Base-by-base conservation (phyloP, 2,888 invertebrate species). In the Ornithoptera priamus region DNA sequence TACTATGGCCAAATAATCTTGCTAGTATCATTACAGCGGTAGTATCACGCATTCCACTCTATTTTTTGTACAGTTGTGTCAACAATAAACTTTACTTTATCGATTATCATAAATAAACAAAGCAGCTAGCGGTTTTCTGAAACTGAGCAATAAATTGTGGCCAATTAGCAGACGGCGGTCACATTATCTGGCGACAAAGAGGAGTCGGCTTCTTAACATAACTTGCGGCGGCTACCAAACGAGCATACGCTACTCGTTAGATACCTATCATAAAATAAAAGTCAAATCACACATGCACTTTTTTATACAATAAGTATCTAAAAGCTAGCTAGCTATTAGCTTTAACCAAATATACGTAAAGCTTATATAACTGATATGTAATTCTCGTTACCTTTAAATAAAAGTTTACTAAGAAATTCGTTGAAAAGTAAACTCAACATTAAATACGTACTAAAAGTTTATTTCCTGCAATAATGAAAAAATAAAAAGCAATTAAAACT, bases 61-160 rank as follows among this genome's bases (percentile, higher is more conserved):
- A 50, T 1, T 50, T 50, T 50, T 17, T 50, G 15, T 15, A 50
- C 50, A 50, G 50, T 50, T 50, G 50, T 5, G 18, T 18, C 15
- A 50, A 50, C 18, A 50, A 50, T 2, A 17, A 50, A 50, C 50
- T 50, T 15, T 50, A 57, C 53, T 17, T 6, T 57, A 20, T 57
- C 15, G 63, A 30, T 17, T 22, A 63, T 58, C 50, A 22, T 46
- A 57, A 56, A 59, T 69, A 69, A 70, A 73, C 71, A 74, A 72
- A 69, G 65, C 57, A 42, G 20, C 71, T 69, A 77, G 76, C 74
- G 73, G 77, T 73, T 77, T 73, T 63, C 72, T 73, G 69, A 76
- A 77, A 74, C 80, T 78, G 78, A 78, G 83, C 83, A 84, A 88
- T 91, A 90, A 90, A 90, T 92, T 86, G 82, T 85, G 82, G 83